phyloP scores from a whole-genome alignment of 2,797 vertebrate species.

The Phylloscopus collybita region DNA sequence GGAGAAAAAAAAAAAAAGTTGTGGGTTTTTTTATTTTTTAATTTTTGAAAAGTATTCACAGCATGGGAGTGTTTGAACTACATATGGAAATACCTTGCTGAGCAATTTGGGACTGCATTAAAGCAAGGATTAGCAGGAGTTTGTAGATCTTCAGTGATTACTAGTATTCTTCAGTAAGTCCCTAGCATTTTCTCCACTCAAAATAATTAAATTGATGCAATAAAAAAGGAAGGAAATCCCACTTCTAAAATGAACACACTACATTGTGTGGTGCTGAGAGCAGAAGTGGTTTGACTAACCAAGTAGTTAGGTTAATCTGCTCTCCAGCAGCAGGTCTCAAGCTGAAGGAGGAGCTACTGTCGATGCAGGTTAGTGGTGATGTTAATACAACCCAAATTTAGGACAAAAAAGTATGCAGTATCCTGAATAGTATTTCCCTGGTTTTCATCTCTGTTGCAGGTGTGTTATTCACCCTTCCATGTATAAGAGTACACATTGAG shows the following conservation, averaged over 20 bases:
- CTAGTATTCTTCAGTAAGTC: background rate
- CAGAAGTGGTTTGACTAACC: background rate
- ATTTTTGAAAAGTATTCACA: background rate
- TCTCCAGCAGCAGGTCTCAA: background rate
- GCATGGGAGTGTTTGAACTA: background rate
- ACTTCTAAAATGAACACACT: background rate
- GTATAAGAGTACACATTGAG: background rate
- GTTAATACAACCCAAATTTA: background rate
- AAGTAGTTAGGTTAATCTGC: background rate
- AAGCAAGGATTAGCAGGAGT: background rate
- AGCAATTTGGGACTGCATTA: background rate
- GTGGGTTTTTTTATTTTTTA: background rate
- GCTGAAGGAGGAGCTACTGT: background rate
- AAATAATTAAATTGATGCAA: background rate
- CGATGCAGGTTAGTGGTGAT: background rate
- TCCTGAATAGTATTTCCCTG: background rate
- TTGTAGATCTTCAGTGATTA: background rate
- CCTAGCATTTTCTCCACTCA: background rate
- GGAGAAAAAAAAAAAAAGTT: background rate
- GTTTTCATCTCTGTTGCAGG: background rate
- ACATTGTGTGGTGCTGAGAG: background rate
- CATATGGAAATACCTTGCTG: background rate
- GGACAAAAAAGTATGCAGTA: background rate
- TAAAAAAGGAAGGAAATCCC: background rate
- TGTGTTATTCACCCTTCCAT: background rate